Evolutionary conservation across 2,113 vertebrate species (phyloP), one percentile per base, ranked within the genome.

Genomic region (Polypterus senegalus): DNA sequence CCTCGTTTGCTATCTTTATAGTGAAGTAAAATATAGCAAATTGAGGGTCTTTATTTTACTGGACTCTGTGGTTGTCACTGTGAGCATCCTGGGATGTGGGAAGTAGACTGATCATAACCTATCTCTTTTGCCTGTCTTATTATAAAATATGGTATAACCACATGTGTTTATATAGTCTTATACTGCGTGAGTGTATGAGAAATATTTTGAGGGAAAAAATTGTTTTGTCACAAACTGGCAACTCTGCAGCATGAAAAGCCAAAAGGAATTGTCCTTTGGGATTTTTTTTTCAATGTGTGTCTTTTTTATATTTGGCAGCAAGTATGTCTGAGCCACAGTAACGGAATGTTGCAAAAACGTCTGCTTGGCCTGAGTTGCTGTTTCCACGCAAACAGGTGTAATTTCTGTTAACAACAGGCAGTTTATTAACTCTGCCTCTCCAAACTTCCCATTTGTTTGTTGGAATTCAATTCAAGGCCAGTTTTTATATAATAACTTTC

Each of bases 311-410:
- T 45, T 58, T 58, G 56, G 56, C 56, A 58, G 5, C 43, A 44
- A 45, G 4, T 58, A 27, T 58, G 11, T 43, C 56, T 58, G 56
- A 58, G 9, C 56, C 56, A 58, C 5, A 43, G 27, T 56, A 11
- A 47, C 27, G 43, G n/a, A 8, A 7, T 46, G 6, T 56, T 10
- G 47, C 57, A 57, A 48, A 9, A 48, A 8, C 53, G 46, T 49
- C 45, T 49, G 60, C 66, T 63, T 60, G 51, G 27, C 51, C 51
- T 3, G 3, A 10, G 10, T 52, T 52, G 43, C 47, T 47, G 9
- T 52, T 49, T 58, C 6, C 56, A 6, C 63, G 49, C 9, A 57
- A 11, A 48, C 52, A 47, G 61, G 44, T 63, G 52, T 49, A 7
- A 52, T 52, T 52, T 4, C 51, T 52, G 51, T 10, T 52, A 52